These are phyloP conservation scores for Lethrus apterus DNA, from an alignment of 1,140 invertebrate genomes.

Conservation along the genomic window DNA sequence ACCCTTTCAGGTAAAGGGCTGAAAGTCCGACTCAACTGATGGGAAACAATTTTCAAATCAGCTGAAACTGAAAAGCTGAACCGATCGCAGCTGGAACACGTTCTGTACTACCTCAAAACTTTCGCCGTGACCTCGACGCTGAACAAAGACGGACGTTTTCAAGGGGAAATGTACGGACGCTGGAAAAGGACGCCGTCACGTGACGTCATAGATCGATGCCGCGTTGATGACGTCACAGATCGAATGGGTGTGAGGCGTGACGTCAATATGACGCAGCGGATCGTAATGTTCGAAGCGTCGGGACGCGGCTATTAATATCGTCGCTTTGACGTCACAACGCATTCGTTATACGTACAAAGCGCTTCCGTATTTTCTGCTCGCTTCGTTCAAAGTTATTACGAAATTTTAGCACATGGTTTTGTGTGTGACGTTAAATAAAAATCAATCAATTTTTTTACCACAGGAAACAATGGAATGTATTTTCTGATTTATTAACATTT, in stretches of 20 bases:
- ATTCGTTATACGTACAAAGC: constrained; percentile 18
- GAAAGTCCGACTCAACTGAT: no score
- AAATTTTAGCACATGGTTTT: constrained; percentile 10
- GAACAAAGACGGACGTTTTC: constrained; percentile 23
- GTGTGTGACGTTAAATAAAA: no score
- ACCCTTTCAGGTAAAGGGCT: no score
- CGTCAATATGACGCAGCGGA: constrained; percentile 24
- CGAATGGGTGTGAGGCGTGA: constrained; percentile 23
- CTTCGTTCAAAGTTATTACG: constrained; percentile 1
- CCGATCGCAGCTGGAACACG: constrained; percentile 19
- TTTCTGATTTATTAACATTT: no score
- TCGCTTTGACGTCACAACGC: constrained; percentile 21
- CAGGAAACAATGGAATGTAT: no score
- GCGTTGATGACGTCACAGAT: constrained; percentile 27
- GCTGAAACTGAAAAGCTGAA: constrained; percentile 20
- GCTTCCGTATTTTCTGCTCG: constrained; percentile 17
- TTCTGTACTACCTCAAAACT: constrained; percentile 33
- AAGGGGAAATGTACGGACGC: constrained; percentile 3
- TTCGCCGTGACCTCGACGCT: constrained; percentile 36
- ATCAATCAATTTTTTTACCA: no score
- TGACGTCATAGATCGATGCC: constrained; percentile 35
- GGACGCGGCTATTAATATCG: constrained; percentile 24
- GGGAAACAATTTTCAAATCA: constrained; percentile 15
- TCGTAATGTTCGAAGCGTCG: constrained; percentile 24
- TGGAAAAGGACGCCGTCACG: constrained; percentile 11